Evolutionary conservation across 2,888 invertebrate species (phyloP).

Genomic region (Dynastes maya): DNA sequence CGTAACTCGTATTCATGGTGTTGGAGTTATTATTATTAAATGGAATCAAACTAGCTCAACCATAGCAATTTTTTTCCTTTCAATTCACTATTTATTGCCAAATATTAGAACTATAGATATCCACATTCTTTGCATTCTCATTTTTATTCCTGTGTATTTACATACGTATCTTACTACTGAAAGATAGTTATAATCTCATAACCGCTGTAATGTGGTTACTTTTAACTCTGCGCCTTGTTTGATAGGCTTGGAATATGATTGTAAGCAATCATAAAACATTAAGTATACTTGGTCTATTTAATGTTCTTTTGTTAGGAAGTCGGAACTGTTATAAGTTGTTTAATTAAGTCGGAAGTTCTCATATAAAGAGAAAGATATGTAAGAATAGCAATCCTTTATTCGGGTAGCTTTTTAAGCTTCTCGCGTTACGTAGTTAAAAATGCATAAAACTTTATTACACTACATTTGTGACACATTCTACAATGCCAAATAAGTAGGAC

Average conservation of each 20-base stretch:
- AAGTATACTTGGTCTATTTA: constrained; percentile 20
- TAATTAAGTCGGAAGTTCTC: constrained; percentile 27
- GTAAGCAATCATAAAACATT: constrained; percentile 36
- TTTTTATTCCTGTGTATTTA: too few species aligned
- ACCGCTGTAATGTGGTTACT: not conserved
- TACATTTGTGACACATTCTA: not conserved
- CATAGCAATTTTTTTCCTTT: too few species aligned
- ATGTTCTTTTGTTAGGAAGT: constrained; percentile 37
- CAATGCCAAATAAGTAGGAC: not conserved
- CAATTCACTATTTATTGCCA: too few species aligned
- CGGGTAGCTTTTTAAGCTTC: not conserved
- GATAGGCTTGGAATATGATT: not conserved
- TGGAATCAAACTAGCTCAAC: too few species aligned
- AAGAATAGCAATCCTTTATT: not conserved
- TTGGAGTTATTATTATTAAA: too few species aligned
- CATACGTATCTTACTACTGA: too few species aligned
- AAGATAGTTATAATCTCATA: not conserved
- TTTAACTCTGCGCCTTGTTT: not conserved
- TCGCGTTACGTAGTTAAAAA: not conserved
- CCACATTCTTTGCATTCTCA: too few species aligned
- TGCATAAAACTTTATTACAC: constrained; percentile 1
- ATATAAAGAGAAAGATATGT: constrained; percentile 3
- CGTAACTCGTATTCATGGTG: too few species aligned
- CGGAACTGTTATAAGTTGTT: constrained; percentile 14
- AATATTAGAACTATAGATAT: too few species aligned